Base-by-base conservation (phyloP, 1,140 invertebrate genomes). In the Drosophila willistoni region DNA sequence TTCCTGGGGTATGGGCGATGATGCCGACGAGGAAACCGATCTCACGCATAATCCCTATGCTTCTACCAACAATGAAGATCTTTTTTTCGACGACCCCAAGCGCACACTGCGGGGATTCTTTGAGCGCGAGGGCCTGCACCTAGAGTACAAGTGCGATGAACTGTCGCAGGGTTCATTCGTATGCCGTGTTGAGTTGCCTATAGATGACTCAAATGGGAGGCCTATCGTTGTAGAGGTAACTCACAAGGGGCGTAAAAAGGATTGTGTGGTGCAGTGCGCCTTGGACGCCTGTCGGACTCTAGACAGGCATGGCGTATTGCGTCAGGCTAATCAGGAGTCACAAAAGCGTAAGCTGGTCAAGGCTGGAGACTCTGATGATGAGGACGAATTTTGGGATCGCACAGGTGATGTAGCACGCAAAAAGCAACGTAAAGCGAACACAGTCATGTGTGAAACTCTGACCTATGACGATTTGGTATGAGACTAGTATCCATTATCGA, bases 21-120 rank as follows among this genome's bases (percentile, higher is more conserved):
- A 98, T 92, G 97, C 97, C 0, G 96, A 97, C 69, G 97, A 97
- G 83, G 97, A 97, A 80, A 94, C 95, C 0, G 96, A 97, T 91
- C 85, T 96, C 7, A 92, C 94, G 2, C 96, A 96, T 60, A 98
- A 98, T 93, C 97, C 97, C 1, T 98, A 95, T 92, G 97, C 97
- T 0, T 93, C 94, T 57, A 94, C 95, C 0, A 94, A 93, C 54
- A 97, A 98, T 92, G 97, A 98, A 91, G 96, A 98, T 73, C 90
- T 98, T 5, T 98, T 97, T 92, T 93, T 98, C 25, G 96, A 98
- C 63, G 98, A 99, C 93, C 98, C 98, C 0, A 99, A 99, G 92
- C 98, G 98, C 92, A 97, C 97, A 2, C 92, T 99, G 5, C 93
- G 97, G 77, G 97, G 97, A 0, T 99, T 97, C 94, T 99, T 98